phyloP scores from a whole-genome alignment of 1,140 invertebrate species.

The Cardiocondyla obscurior region DNA sequence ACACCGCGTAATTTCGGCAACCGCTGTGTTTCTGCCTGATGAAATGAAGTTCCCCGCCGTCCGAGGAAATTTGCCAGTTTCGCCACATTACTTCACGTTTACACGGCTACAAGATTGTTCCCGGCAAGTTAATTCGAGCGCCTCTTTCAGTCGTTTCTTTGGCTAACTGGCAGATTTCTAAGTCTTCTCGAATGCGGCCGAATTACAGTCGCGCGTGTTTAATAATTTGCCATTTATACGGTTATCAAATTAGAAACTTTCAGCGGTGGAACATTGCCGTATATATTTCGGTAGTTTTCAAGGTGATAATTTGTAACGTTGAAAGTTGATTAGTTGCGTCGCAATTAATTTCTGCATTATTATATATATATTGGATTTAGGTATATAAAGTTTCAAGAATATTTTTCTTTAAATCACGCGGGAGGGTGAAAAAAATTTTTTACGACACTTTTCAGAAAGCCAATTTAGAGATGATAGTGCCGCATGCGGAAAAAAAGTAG shows the following conservation, averaged over 20 bases:
- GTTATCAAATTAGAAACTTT: neutral
- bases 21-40: constrained; percentile 33
- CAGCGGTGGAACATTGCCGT: neutral
- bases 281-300: neutral
- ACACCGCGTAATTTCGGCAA: constrained; percentile 36
- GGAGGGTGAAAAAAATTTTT: neutral
- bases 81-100: constrained; percentile 41
- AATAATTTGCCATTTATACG: too few species aligned
- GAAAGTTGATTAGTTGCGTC: neutral
- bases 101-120: constrained; percentile 31
- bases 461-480: constrained; percentile 27
- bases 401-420: neutral
- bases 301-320: too few species aligned
- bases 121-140: constrained; percentile 29
- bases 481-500: constrained; percentile 15
- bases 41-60: constrained; percentile 45
- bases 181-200: neutral
- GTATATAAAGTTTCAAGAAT: constrained; percentile 9
- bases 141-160: neutral
- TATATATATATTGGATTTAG: neutral
- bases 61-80: constrained; percentile 49
- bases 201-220: too few species aligned
- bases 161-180: neutral
- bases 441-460: constrained; percentile 14
- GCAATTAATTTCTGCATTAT: neutral